Evolutionary conservation across 2,113 vertebrate genomes (phyloP), one percentile per base, ranked within the genome.

Genomic region (Calyptomena viridis): DNA sequence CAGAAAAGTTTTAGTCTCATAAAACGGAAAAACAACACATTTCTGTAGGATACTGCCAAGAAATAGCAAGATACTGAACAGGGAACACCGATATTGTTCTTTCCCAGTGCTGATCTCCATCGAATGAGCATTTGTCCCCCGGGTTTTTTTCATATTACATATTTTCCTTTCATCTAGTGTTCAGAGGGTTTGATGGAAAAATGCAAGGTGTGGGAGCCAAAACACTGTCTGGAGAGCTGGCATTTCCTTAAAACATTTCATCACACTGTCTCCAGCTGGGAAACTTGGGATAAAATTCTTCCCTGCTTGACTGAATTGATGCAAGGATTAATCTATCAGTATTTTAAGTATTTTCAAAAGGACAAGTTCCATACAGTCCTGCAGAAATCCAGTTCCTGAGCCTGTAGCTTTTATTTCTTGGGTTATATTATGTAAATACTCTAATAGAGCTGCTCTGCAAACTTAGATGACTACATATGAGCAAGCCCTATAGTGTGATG

Each of bases 181-280:
- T 91, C 75, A 85, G 27, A 86, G 81, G 10, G 22, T 81, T 89
- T 89, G 42, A 59, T 3, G 37, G 82, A 40, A 87, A 88, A 90
- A 90, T 59, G 46, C n/a, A 93, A 95, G 33, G 33, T 90, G 35
- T 10, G 1, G 19, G 18, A 95, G 87, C 59, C 93, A 96, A 89
- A 89, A 93, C 71, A 93, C 35, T 2, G 28, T 76, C 67, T 90
- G 33, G 33, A 93, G n/a, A 90, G 42, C 67, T 91, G 86, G 27
- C 79, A 79, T 33, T 77, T 90, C 39, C 46, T 91, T 84, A 88
- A 77, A 93, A 71, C 22, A 24, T 88, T 95, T 95, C 50, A 91
- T 86, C 71, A 90, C 14, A 11, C 71, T 82, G 31, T 82, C 74
- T 89, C n/a, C 22, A 72, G 28, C 92, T 86, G 37, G 24, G 31